Evolutionary conservation across 2,888 invertebrate species (phyloP).

Genomic region (Folsomia manolachei): DNA sequence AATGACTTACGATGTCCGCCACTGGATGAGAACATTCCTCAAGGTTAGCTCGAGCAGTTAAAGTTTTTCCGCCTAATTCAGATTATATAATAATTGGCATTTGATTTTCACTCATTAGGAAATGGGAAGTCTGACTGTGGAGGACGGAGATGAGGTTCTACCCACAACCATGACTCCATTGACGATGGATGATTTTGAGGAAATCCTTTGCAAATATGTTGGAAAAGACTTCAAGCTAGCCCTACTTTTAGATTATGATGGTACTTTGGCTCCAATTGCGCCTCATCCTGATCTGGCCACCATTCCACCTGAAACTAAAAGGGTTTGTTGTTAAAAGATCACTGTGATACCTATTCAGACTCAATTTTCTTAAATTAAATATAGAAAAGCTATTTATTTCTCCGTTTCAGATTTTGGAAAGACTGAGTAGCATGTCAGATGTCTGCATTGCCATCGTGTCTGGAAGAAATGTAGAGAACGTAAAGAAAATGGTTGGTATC

Average conservation of each 20-base stretch:
- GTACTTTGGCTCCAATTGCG: slow-evolving; percentile 82
- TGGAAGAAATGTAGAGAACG: slow-evolving; percentile 80
- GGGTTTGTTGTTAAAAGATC: slow-evolving; percentile 25
- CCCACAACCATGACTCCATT: slow-evolving; percentile 84
- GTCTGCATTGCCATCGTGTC: slow-evolving; percentile 84
- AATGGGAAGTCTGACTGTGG: slow-evolving; percentile 70
- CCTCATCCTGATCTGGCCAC: slow-evolving; percentile 87
- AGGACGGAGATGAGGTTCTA: slow-evolving; percentile 69
- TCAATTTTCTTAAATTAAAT: slow-evolving; percentile 4
- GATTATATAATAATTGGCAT: not conserved
- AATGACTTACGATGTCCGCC: slow-evolving; percentile 76
- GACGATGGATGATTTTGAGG: slow-evolving; percentile 86
- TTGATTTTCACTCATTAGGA: slow-evolving; percentile 55
- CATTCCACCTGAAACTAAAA: slow-evolving; percentile 77
- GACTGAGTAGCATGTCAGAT: slow-evolving; percentile 78
- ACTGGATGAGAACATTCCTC: slow-evolving; percentile 84
- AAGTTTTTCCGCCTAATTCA: not conserved
- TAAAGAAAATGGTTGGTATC: slow-evolving; percentile 85
- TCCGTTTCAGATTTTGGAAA: slow-evolving; percentile 65
- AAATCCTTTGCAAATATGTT: slow-evolving; percentile 80
- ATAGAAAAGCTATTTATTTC: not conserved
- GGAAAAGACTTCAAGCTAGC: slow-evolving; percentile 82
- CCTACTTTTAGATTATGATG: slow-evolving; percentile 79
- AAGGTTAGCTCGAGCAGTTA: slow-evolving; percentile 55
- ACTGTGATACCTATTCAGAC: not conserved